Evolutionary conservation across 2,888 invertebrate genomes (phyloP), one percentile per base, ranked within the genome.

Genomic region (Proisotoma minuta): DNA sequence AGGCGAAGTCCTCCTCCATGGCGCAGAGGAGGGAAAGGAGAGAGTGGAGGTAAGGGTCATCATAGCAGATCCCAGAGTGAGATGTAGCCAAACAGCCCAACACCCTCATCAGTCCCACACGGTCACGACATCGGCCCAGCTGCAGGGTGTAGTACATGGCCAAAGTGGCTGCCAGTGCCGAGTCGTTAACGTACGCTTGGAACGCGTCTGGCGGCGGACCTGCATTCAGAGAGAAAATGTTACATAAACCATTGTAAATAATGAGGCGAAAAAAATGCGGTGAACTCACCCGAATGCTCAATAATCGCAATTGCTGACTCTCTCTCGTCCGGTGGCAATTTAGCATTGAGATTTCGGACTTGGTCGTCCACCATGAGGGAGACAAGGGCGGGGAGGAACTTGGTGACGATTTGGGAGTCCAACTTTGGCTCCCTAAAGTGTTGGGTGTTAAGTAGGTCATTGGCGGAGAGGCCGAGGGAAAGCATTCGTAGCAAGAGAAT

Each of bases 61-160:
- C 94, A 77, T 92, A 95, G 1, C 95, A 91, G 66, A 93, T 82
- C 74, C 94, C 92, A 75, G 89, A 90, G 78, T 93, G 91, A 77
- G 93, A 94, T 76, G 88, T 88, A 0, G 93, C 89, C 50, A 97
- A 80, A 58, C 91, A 90, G 4, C 93, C 91, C n/a, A 96, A 79
- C 22, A 95, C 89, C 73, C 95, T 81, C 76, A 92, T 82, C 65
- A 91, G 80, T 15, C 91, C 89, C 28, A 87, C 86, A 66, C 88
- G 82, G 78, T 93, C 93, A 74, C 87, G 85, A 56, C 85, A 82
- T 69, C 90, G 86, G 0, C 92, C 89, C 8, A 91, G 87, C 77
- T 94, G 91, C 15, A 94, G 80, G 0, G 94, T 91, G 76, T 96
- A 95, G 78, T 96, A 95, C 91, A 96, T 93, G 0, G 95, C 91